Percentiles rank a stretch among this genome's conserved stretches.
phyloP scores from a whole-genome alignment of 2,888 invertebrate genomes.

The Clusia tigrina region DNA sequence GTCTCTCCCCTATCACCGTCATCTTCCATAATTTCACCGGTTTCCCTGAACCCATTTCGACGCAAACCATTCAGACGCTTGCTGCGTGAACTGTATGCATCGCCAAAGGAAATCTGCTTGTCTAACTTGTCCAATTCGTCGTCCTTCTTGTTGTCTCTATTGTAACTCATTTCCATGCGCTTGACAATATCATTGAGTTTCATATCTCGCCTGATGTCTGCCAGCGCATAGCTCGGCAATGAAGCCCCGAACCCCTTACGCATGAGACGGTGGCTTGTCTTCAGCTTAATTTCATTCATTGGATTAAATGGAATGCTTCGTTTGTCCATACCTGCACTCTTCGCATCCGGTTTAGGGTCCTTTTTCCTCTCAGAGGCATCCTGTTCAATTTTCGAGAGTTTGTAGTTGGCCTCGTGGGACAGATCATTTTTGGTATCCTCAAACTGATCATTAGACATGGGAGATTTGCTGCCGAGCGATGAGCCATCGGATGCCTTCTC shows the following conservation, averaged over 20 bases:
- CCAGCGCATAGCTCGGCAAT: constrained; percentile 53
- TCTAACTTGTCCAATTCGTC: constrained; percentile 14
- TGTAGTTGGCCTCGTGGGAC: constrained; percentile 63
- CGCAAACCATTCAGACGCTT: neutral
- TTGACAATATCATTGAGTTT: constrained; percentile 41
- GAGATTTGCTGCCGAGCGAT: constrained; percentile 8
- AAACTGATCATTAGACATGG: constrained; percentile 41
- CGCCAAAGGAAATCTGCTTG: neutral
- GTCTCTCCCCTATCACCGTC: neutral
- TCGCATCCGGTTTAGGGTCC: neutral
- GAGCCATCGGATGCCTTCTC: constrained; percentile 12
- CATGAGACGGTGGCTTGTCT: constrained; percentile 57
- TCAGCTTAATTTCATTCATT: constrained; percentile 56
- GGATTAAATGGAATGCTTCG: constrained; percentile 44
- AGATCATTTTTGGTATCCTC: constrained; percentile 52
- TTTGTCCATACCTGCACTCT: constrained; percentile 27
- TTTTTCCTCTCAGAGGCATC: constrained; percentile 48
- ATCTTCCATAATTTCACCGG: no score
- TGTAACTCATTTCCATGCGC: constrained; percentile 37
- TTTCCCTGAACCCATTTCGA: neutral
- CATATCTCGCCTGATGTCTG: constrained; percentile 36
- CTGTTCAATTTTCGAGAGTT: constrained; percentile 62
- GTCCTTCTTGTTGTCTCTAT: constrained; percentile 14
- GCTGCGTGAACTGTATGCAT: neutral
- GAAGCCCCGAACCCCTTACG: constrained; percentile 54